A percentile compares a stretch with the other conserved stretches of the same genome.
phyloP scores from a whole-genome alignment of 2,797 vertebrate genomes.

The Tachyglossus aculeatus region DNA sequence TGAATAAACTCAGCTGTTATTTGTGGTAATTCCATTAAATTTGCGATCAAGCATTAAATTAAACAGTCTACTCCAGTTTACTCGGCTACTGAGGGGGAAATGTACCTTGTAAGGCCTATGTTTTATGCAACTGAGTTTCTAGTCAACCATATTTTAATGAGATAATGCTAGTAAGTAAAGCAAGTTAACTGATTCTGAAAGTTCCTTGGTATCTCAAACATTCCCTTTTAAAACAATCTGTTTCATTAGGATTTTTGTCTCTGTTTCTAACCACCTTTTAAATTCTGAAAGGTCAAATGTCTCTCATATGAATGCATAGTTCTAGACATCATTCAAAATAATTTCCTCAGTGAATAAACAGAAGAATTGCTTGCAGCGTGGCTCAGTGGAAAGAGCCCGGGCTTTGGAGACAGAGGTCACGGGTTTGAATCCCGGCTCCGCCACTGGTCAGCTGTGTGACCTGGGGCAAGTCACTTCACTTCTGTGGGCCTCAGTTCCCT shows the following conservation, averaged over 20 bases:
- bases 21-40: conserved; percentile 69
- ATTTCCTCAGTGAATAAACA: not conserved
- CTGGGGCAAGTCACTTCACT: too few relatives aligned
- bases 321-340: not conserved
- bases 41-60: conserved; percentile 70
- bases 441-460: too few relatives aligned
- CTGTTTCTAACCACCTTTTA: too few relatives aligned
- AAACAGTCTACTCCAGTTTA: conserved; percentile 53
- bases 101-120: conserved; percentile 41
- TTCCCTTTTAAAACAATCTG: conserved; percentile 26
- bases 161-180: conserved; percentile 43
- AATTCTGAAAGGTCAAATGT: too few relatives aligned
- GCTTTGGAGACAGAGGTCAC: too few relatives aligned
- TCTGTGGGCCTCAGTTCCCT: too few relatives aligned
- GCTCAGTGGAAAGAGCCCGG: too few relatives aligned
- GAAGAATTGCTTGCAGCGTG: too few relatives aligned
- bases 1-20: conserved; percentile 60
- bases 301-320: not conserved
- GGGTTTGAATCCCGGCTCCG: too few relatives aligned
- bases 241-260: too few relatives aligned
- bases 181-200: conserved; percentile 58
- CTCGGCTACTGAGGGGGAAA: conserved; percentile 56
- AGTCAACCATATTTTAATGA: conserved; percentile 60
- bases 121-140: conserved; percentile 64
- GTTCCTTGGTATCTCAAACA: conserved; percentile 55